A percentile compares a stretch with the other conserved stretches of the same genome.
phyloP scores from a whole-genome alignment of 2,888 invertebrate species.

The Campaea margaritaria region DNA sequence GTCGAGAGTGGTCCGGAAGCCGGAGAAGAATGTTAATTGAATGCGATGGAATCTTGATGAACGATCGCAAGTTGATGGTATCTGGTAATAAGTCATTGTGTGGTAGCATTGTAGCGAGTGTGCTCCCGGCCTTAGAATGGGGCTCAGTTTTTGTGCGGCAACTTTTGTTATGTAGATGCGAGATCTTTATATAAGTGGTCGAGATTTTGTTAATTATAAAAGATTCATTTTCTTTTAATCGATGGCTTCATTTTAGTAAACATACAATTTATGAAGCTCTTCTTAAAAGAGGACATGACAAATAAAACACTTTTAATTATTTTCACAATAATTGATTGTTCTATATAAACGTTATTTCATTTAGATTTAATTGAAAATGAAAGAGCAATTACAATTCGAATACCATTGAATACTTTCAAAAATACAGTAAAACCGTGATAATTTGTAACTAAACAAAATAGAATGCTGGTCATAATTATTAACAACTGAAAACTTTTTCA shows the following conservation, averaged over 20 bases:
- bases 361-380: too few species aligned
- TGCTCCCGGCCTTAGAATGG: conserved; percentile 53
- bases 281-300: too few species aligned
- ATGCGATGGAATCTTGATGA: conserved; percentile 67
- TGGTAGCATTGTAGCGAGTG: conserved; percentile 57
- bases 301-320: too few species aligned
- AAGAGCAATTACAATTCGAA: too few species aligned
- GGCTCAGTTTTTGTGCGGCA: conserved; percentile 20
- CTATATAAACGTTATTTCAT: too few species aligned
- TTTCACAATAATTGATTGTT: too few species aligned
- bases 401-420: too few species aligned
- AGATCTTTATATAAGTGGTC: conserved; percentile 8
- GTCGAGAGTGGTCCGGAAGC: conserved; percentile 55
- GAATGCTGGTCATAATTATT: neutral
- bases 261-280: too few species aligned
- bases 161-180: conserved; percentile 6
- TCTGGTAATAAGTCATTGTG: conserved; percentile 81
- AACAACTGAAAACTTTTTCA: neutral
- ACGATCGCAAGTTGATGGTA: conserved; percentile 60
- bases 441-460: neutral
- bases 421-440: too few species aligned
- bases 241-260: too few species aligned
- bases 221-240: neutral
- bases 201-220: conserved; percentile 13
- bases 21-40: conserved; percentile 78